Percentiles rank a stretch among this genome's conserved stretches.
Evolutionary conservation across 2,797 vertebrate genomes (phyloP).

Genomic region (Alauda arvensis): DNA sequence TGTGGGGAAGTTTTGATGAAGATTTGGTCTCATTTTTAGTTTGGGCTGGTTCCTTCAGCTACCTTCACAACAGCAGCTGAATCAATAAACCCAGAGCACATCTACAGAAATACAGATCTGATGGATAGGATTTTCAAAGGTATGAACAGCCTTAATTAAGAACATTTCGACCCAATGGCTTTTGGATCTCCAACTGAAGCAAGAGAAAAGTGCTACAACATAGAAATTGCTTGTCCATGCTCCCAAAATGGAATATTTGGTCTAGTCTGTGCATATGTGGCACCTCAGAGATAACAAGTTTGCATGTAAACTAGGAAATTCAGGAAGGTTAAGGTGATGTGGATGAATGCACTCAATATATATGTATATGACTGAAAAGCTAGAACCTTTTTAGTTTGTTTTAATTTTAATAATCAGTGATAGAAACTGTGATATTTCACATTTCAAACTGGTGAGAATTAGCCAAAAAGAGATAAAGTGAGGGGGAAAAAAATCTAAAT

Average conservation of each 20-base stretch:
- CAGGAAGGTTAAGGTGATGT: neutral
- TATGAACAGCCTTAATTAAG: neutral
- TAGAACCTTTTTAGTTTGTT: neutral
- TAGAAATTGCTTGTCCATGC: neutral
- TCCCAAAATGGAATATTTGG: neutral
- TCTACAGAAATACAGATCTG: neutral
- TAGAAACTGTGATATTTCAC: neutral
- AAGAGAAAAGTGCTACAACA: neutral
- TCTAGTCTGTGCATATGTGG: neutral
- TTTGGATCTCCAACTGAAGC: conserved; percentile 2
- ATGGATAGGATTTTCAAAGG: neutral
- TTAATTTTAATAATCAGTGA: neutral
- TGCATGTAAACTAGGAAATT: neutral
- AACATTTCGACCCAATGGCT: neutral
- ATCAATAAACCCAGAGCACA: neutral
- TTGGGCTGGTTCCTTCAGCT: neutral
- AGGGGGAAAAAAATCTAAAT: neutral
- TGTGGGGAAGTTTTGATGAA: neutral
- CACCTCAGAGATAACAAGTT: neutral
- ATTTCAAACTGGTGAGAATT: neutral
- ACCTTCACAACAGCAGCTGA: neutral
- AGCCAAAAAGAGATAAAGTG: neutral
- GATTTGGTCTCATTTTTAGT: neutral
- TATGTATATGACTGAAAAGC: neutral
- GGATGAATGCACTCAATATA: neutral